Evolutionary conservation across 2,113 vertebrate genomes (phyloP).

Genomic region (Apodemus speciosus): DNA sequence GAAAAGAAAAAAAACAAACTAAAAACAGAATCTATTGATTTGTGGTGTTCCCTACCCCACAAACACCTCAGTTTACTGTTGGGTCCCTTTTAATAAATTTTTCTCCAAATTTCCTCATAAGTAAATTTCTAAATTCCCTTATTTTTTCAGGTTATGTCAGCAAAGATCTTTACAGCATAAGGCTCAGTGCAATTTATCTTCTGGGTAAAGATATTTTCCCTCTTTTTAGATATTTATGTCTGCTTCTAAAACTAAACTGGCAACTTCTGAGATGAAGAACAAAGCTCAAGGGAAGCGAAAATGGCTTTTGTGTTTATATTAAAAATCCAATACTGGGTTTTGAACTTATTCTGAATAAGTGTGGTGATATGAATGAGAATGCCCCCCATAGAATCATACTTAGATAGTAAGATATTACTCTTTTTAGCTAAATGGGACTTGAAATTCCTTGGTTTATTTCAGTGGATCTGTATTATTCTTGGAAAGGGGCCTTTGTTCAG

Average conservation of each 20-base stretch:
- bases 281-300: conserved; percentile 24
- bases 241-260: conserved; percentile 27
- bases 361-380: not conserved
- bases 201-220: not conserved
- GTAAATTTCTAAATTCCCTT: conserved; percentile 11
- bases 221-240: conserved; percentile 7
- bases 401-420: not conserved
- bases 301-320: not conserved
- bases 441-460: not conserved
- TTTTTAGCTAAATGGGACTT: not conserved
- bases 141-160: conserved; percentile 41
- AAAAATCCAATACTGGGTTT: not conserved
- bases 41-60: not conserved
- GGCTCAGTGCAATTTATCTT: conserved; percentile 39
- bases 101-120: conserved; percentile 11
- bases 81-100: conserved; percentile 32
- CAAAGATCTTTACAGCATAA: not conserved
- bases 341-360: not conserved
- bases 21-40: conserved; percentile 43
- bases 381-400: not conserved
- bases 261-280: not conserved
- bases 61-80: conserved; percentile 36
- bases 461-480: not conserved
- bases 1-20: not conserved
- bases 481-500: not conserved